Base-by-base conservation (phyloP, 1,140 invertebrate species). In the Drosophila simulans region DNA sequence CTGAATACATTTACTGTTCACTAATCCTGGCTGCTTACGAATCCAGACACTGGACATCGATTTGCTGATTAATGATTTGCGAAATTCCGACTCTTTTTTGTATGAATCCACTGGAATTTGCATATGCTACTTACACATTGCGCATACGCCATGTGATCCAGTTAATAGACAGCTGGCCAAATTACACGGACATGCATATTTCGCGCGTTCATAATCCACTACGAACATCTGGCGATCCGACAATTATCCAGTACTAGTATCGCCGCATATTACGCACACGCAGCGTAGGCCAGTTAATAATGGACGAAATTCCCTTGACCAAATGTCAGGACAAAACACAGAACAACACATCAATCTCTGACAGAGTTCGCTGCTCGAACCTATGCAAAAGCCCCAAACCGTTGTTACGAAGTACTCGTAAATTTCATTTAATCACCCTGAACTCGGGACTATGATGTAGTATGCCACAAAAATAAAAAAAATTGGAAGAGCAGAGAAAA, bases 341-440 rank as follows among this genome's bases (percentile, higher is more conserved):
- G 82, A 81, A 88, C 51, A 46, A 39, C 59, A 52, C 83, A 85
- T 85, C 82, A 85, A 85, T 85, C 82, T 82, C 82, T 86, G 82
- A 78, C 82, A 82, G 78, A 5, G 20, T 17, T 34, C 13, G 22
- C 13, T 15, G 37, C 43, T 65, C 34, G 5, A 31, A 35, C 49
- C 77, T 82, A 85, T 85, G 82, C 82, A 85, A 86, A 81, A 85
- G 17, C 17, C 25, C 48, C 27, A 51, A 31, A 3, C 45, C 27
- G 42, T 20, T 27, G 54, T 54, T 13, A 37, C 11, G 40, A 39
- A 71, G 55, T 62, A 77, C 81, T 85, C 81, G 81, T 85, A 85
- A 85, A 85, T 85, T 85, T 85, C 78, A 86, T 86, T 85, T 85
- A 85, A 85, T 85, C 82, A 85, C 83, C 76, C 54, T 20, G 72